Conservation (phyloP, 1,140 invertebrate species). For the Amyelois transitella region DNA sequence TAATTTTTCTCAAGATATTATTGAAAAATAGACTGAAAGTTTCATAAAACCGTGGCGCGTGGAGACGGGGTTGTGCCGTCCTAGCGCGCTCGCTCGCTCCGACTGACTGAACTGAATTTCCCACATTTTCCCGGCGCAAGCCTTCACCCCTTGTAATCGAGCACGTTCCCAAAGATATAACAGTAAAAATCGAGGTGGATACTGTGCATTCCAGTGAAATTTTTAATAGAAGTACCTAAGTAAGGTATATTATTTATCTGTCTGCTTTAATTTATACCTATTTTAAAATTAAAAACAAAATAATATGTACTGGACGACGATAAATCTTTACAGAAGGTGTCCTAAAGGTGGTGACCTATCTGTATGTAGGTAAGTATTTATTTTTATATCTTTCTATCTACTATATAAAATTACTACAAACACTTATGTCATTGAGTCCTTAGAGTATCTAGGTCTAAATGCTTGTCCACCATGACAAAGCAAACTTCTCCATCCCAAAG, state of each 20-base stretch:
- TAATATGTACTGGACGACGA: no score
- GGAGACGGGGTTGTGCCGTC: constrained; percentile 38
- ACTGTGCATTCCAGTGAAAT: constrained; percentile 3
- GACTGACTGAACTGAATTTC: constrained; percentile 69
- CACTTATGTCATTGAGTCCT: no score
- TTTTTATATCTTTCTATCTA: no score
- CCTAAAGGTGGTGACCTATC: no score
- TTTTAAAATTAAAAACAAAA: no score
- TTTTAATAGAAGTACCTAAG: neutral
- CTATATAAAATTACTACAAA: no score
- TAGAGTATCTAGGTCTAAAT: no score
- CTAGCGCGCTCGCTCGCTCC: constrained; percentile 52
- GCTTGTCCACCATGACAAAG: no score
- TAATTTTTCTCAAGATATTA: constrained; percentile 34
- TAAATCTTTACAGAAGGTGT: no score
- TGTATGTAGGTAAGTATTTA: no score
- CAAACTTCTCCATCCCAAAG: no score
- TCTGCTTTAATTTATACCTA: no score
- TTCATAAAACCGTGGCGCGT: constrained; percentile 40
- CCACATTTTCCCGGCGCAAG: constrained; percentile 71
- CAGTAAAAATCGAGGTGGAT: constrained; percentile 38
- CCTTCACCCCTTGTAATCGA: constrained; percentile 72
- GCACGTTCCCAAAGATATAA: constrained; percentile 59
- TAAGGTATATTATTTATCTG: neutral
- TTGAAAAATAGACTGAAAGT: constrained; percentile 58